phyloP scores from a whole-genome alignment of 2,888 invertebrate genomes.

The Peribatodes rhomboidaria region DNA sequence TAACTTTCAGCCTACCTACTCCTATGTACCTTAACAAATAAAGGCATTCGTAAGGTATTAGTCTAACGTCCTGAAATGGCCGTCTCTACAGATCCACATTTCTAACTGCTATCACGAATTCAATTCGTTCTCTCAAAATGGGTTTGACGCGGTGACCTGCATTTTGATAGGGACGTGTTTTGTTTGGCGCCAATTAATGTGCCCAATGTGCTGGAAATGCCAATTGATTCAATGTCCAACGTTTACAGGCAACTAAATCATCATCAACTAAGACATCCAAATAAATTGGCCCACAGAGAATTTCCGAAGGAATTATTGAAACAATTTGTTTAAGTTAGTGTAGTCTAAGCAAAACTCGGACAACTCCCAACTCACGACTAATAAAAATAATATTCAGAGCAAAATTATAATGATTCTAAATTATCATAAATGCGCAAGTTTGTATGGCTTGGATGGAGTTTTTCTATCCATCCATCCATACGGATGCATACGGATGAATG shows the following conservation, averaged over 20 bases:
- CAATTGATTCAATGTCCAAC: conserved; percentile 23
- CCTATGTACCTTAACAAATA: not conserved
- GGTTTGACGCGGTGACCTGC: conserved; percentile 53
- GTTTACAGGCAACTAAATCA: conserved; percentile 10
- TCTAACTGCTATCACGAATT: conserved; percentile 59
- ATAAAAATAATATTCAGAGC: too few species aligned
- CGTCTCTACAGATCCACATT: conserved; percentile 14
- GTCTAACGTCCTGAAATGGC: not conserved
- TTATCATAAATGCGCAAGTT: too few species aligned
- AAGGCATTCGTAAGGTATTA: not conserved
- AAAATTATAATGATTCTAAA: too few species aligned
- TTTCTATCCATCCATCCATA: too few species aligned
- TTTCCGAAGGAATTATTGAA: conserved; percentile 8
- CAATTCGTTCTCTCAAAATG: conserved; percentile 57
- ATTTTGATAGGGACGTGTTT: conserved; percentile 53
- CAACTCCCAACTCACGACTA: too few species aligned
- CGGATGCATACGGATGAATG: too few species aligned
- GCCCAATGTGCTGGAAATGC: conserved; percentile 32
- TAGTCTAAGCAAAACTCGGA: too few species aligned
- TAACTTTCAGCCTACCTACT: not conserved
- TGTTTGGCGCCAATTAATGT: conserved; percentile 46
- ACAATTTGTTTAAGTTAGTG: too few species aligned
- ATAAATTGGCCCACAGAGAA: conserved; percentile 5
- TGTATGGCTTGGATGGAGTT: too few species aligned
- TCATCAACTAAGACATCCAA: not conserved